Evolutionary conservation across 2,797 vertebrate species (phyloP), one percentile per base, ranked within the genome.

Genomic region (Pseudochromis fuscus): DNA sequence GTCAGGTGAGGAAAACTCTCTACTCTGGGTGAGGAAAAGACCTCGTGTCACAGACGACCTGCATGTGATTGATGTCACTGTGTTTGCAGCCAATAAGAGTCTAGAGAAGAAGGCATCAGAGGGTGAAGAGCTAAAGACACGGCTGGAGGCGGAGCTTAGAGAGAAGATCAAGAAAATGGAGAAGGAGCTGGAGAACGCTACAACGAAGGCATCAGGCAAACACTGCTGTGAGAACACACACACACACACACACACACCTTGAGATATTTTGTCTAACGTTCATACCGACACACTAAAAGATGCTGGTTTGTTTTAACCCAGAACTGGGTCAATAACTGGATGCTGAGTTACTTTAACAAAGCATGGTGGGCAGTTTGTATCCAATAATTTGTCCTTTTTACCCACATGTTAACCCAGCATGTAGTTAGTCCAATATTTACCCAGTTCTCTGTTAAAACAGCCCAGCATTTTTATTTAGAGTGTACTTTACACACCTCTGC

Each of bases 111-210:
- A 95, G 87, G 87, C 95, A 72, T 70, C 88, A 0, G 95, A 96
- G 31, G 80, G 93, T 53, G 94, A 96, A 30, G 89, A 90, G 31
- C 89, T 93, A 1, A 98, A 95, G 84, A 83, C 67, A 4, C 88
- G 73, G 28, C 72, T 94, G 37, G 95, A 97, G 67, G 95, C 94
- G n/a, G 96, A 98, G 73, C 90, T 97, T 19, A 84, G 77, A 50
- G 97, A 97, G 83, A 97, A 95, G 88, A 89, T 98, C 61, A 90
- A 81, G 72, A 96, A 95, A 80, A 88, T 98, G 88, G 96, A 98
- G 68, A 96, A 95, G 74, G 97, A 99, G 73, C 91, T 99, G 75
- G 97, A 98, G 83, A 98, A 97, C 2, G 93, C 95, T 23, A 95
- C 95, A 7, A 86, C 94, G 62, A 90, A 96, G 42, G 93, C 97